Evolutionary conservation across 2,888 invertebrate genomes (phyloP).

Genomic region (Julus scanicus): DNA sequence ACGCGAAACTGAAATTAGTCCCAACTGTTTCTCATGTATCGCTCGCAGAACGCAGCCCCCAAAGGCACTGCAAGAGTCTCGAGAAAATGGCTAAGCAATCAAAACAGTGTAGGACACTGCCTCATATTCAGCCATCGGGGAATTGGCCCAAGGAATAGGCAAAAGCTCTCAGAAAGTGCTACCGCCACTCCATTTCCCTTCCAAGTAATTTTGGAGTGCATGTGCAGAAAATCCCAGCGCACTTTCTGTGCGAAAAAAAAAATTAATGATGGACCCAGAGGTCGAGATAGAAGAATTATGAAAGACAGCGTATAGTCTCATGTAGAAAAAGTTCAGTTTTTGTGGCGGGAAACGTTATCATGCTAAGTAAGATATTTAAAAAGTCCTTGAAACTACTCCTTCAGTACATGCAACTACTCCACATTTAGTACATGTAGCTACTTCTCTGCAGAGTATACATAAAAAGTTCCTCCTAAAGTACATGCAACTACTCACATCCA

Average conservation of each 20-base stretch:
- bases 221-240: not conserved
- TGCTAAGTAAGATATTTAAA: too few species aligned
- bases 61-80: conserved; percentile 26
- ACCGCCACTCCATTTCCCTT: conserved; percentile 6
- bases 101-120: conserved; percentile 50
- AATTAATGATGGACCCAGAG: not conserved
- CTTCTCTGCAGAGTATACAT: too few species aligned
- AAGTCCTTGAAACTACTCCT: too few species aligned
- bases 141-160: not conserved
- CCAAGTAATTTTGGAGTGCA: not conserved
- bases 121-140: not conserved
- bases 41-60: conserved; percentile 15
- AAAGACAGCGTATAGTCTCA: too few species aligned
- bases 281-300: not conserved
- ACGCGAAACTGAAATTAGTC: conserved; percentile 47
- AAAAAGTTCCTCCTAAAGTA: too few species aligned
- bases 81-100: conserved; percentile 30
- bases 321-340: too few species aligned
- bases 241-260: not conserved
- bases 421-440: too few species aligned
- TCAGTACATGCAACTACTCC: too few species aligned
- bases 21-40: conserved; percentile 28
- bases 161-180: not conserved
- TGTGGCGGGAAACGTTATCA: too few species aligned
- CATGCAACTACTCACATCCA: too few species aligned